Base-by-base conservation (phyloP, 2,113 vertebrate species). In the Morphnarchus princeps region DNA sequence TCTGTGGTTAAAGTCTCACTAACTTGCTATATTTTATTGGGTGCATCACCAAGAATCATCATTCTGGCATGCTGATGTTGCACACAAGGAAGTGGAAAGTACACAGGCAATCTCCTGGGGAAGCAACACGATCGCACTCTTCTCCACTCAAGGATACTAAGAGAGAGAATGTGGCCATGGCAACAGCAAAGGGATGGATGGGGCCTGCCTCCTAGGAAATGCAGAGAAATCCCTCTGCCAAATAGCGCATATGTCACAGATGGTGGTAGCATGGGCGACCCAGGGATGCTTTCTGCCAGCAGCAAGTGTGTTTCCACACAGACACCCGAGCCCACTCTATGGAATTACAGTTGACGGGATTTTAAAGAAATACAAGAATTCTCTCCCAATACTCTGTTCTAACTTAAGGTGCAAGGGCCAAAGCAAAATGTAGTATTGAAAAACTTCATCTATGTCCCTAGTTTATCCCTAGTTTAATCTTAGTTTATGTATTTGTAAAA, bases 151-250 rank as follows among this genome's bases (percentile, higher is more conserved):
- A 78, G 67, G 82, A 81, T 81, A 76, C 62, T 90, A 21, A 47
- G 55, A 83, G 81, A 82, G 71, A 86, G 63, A 83, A 90, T 55
- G 85, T 95, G 87, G 79, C 94, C 88, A 93, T 93, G 90, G 96
- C 90, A 97, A 97, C 93, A 90, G 90, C 79, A 83, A 61, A 72
- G 79, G 88, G 62, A 66, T 73, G 90, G 90, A 82, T 94, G 86
- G 57, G 79, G 20, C n/a, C 82, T 90, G 63, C 82, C 80, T 93
- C 79, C 38, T 5, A 74, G 93, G 79, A 92, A 73, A 81, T 65
- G 15, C n/a, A 81, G 78, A 87, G 85, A 92, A 94, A 70, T 85
- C 77, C 73, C 78, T 89, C 80, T 96, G 95, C 95, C 93, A 96
- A 90, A 79, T 1, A 57, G 55, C 8, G 0, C 80, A 29, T 55